Evolutionary conservation across 2,113 vertebrate genomes (phyloP), one percentile per base, ranked within the genome.

Genomic region (Seriola quinqueradiata): DNA sequence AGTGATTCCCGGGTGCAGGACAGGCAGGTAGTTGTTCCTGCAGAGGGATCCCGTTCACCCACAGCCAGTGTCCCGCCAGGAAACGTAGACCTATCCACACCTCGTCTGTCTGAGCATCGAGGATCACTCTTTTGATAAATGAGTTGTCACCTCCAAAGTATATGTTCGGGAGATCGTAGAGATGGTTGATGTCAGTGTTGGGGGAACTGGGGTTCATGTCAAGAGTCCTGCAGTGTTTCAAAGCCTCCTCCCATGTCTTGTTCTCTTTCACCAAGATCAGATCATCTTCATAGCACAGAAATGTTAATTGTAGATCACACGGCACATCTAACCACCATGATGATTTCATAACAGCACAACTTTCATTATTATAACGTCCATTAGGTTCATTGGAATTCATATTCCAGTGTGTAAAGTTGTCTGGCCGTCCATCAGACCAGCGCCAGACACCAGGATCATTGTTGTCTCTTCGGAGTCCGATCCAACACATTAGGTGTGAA

Each of bases 241-340:
- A 28, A 28, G 68, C 79, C 25, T 81, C 85, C 55, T 82, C 61
- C 75, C 81, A 82, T 42, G 40, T 42, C 14, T 70, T 84, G 19
- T 46, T 74, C 60, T 79, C 68, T 81, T 85, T 87, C 14, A 79
- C 76, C 10, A 83, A 81, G n/a, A 87, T 40, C 66, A 11, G 16
- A 42, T 55, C 6, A 44, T 84, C 42, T 23, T 82, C 7, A 28
- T 59, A 9, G 57, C 67, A 90, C n/a, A 89, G 3, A 72, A 63
- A 69, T 25, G 8, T 8, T 2, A 9, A 11, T 1, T 42, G 0
- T 8, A 2, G 7, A 9, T 42, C 2, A 11, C 40, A 75, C 1
- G 2, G 1, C 0, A 1, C 0, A 63, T 16, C 10, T 58, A 3
- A 1, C 34, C 48, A 70, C 3, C 28, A 28, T 28, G 28, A 0